These are phyloP conservation scores for Microcaecilia unicolor DNA, from an alignment of 2,797 vertebrate genomes.

Conservation along the genomic window DNA sequence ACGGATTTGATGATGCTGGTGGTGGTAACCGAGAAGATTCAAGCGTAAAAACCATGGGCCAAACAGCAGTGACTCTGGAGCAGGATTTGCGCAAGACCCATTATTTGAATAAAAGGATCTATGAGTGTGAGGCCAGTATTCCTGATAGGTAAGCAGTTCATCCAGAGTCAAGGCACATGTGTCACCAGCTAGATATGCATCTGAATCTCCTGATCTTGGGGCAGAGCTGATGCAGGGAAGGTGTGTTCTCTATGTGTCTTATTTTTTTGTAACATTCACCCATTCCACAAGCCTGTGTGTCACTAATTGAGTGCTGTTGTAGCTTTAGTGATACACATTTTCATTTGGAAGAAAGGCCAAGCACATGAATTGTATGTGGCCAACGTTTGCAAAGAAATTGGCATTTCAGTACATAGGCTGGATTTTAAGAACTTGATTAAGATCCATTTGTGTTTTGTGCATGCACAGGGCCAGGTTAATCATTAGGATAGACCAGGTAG, in stretches of 20 bases:
- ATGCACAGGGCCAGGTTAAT: too few species aligned
- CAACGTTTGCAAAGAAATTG: too few species aligned
- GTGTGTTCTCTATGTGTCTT: neutral
- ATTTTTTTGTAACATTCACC: too few species aligned
- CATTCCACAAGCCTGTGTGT: too few species aligned
- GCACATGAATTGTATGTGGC: too few species aligned
- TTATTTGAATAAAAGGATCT: conserved; percentile 85
- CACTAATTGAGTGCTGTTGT: too few species aligned
- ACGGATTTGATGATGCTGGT: conserved; percentile 66
- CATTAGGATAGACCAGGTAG: too few species aligned
- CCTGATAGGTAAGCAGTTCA: conserved; percentile 73
- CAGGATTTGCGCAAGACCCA: conserved; percentile 72
- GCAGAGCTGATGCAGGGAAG: too few species aligned
- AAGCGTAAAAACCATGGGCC: conserved; percentile 32
- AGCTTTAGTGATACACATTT: too few species aligned
- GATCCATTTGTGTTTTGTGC: neutral
- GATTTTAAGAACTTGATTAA: too few species aligned
- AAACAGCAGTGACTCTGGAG: conserved; percentile 49
- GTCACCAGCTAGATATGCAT: neutral
- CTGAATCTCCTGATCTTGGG: neutral
- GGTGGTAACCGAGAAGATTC: conserved; percentile 39
- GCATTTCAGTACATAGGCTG: too few species aligned
- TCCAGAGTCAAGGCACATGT: neutral
- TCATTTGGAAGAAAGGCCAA: too few species aligned
- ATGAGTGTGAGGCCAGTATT: conserved; percentile 85